Conservation (phyloP, 2,888 invertebrate species). For the Rhingia rostrata region DNA sequence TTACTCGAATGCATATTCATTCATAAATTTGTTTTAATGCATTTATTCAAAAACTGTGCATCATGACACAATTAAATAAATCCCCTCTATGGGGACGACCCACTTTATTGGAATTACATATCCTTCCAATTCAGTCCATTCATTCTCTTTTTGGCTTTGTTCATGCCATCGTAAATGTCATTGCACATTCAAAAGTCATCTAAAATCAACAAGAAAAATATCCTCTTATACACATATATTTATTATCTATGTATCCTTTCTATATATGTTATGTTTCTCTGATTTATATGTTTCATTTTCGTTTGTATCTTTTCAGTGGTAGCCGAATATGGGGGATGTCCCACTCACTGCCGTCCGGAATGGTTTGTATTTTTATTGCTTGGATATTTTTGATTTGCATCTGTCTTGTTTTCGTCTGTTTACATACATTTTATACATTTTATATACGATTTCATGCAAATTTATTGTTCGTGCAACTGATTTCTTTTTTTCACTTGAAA, state of each 20-base stretch:
- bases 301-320: conserved; percentile 78
- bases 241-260: not conserved
- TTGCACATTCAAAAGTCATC: conserved; percentile 12
- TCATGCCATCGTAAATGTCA: conserved; percentile 10
- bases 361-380: conserved; percentile 81
- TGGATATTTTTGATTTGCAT: conserved; percentile 64
- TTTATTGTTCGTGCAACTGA: conserved; percentile 64
- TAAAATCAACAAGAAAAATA: not conserved
- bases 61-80: not conserved
- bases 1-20: not conserved
- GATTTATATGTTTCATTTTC: conserved; percentile 12
- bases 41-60: not conserved
- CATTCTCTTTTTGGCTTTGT: not conserved
- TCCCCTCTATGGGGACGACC: not conserved
- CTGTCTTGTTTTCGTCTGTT: conserved; percentile 55
- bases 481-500: conserved; percentile 32
- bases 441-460: conserved; percentile 24
- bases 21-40: not conserved
- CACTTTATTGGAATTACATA: not conserved
- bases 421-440: not conserved
- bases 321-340: conserved; percentile 83
- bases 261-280: conserved; percentile 2
- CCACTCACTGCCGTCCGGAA: conserved; percentile 83
- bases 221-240: not conserved
- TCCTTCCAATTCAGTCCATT: not conserved